Base-by-base conservation (phyloP, 30 jellyfish, hydroid and myxozoan species). In the Aurelia aurita region DNA sequence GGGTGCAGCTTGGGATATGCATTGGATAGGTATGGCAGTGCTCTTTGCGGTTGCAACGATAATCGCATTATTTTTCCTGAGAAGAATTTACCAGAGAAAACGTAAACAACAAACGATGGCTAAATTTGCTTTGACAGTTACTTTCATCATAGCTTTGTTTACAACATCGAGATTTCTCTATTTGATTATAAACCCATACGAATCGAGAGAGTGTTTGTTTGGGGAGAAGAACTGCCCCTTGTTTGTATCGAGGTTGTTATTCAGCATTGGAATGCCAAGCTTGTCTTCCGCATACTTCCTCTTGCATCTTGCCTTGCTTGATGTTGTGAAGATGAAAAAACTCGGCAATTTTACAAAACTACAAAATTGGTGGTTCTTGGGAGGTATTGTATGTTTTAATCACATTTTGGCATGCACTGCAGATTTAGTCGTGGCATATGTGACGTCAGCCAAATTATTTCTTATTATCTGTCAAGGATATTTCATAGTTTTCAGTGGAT, bases 191-290 rank as follows among this genome's bases (percentile, higher is more conserved):
- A 89, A 89, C 60, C 97, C 97, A 12, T 89, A 89, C 87, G 97
- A 89, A 69, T 76, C 88, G 8, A 70, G 67, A n/a, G 54, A 27
- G 4, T 89, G 97, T 60, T 8, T 89, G 58, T 89, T 89, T 26
- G 93, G 93, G 9, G 19, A 22, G n/a, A 39, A 51, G 49, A 61
- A 80, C 7, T 89, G 97, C 59, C 97, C 97, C 0, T 47, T 80
- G 69, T 79, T 80, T 44, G 34, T 89, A 32, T 49, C 61, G 27
- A 54, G 97, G 21, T n/a, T 80, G 28, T 51, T 89, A 55, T 89
- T 39, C 88, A 81, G 97, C 70, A 29, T 89, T 15, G 97, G 93
- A 3, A 10, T 89, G 62, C 97, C 97, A 23, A 80, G 97, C 45
- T 47, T 89, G 32, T 58, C 65, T 16, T 76, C 97, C 11, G 97